Conservation (phyloP, 2,113 vertebrate species). For the Struthio camelus region DNA sequence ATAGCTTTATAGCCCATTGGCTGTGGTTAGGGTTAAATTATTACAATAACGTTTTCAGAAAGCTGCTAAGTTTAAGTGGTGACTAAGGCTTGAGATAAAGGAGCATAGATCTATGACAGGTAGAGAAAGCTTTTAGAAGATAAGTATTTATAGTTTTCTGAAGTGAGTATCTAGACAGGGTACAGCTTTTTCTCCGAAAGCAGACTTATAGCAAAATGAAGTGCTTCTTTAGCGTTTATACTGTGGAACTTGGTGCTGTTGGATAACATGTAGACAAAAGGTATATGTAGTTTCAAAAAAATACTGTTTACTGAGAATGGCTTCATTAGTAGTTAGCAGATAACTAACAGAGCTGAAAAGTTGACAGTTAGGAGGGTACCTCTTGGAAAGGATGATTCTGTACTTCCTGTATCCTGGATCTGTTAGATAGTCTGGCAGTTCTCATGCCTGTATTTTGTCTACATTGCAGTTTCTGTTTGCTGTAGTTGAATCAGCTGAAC, state of each 20-base stretch:
- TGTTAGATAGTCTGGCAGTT: no score
- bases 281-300: fast-evolving
- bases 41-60: not conserved
- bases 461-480: no score
- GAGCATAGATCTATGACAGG: no score
- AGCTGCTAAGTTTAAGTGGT: not conserved
- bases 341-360: fast-evolving
- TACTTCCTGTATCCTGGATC: no score
- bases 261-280: fast-evolving
- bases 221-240: fast-evolving
- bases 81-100: not conserved
- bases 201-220: not conserved
- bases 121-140: no score
- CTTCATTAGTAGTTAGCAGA: fast-evolving
- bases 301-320: fast-evolving
- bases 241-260: fast-evolving
- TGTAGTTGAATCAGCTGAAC: no score
- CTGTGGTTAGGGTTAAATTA: not conserved
- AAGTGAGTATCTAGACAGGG: not conserved
- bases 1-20: not conserved
- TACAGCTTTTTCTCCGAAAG: not conserved
- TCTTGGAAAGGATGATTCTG: no score
- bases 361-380: fast-evolving
- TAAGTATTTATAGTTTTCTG: not conserved
- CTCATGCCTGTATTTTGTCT: no score